Conservation (phyloP, 2,888 invertebrate species). For the Drosophila testacea region DNA sequence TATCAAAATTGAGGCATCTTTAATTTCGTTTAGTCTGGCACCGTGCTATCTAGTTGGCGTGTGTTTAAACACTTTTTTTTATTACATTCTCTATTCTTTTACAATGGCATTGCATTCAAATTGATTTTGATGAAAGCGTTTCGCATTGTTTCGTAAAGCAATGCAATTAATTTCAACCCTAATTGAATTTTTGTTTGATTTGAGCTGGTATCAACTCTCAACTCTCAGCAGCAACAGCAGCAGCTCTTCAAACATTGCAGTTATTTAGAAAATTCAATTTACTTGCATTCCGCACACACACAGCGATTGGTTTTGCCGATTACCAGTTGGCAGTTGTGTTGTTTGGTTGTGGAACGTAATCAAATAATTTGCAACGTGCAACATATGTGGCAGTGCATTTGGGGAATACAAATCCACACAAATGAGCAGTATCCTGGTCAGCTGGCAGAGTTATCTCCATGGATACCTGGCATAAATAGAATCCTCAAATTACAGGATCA, state of each 20-base stretch:
- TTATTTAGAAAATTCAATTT: slow-evolving; percentile 71
- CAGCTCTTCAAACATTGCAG: slow-evolving; percentile 42
- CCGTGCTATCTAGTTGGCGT: neutral
- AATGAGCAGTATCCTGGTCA: slow-evolving; percentile 24
- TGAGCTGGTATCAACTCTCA: slow-evolving; percentile 19
- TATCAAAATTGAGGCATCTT: slow-evolving; percentile 23
- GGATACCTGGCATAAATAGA: slow-evolving; percentile 10
- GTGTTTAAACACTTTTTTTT: neutral
- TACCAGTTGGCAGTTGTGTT: slow-evolving; percentile 14
- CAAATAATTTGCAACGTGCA: slow-evolving; percentile 49
- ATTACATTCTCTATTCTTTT: neutral
- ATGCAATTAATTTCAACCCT: slow-evolving; percentile 60
- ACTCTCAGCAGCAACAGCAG: slow-evolving; percentile 15
- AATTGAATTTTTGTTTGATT: slow-evolving; percentile 65
- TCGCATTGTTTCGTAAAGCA: slow-evolving; percentile 41
- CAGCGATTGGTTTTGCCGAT: slow-evolving; percentile 8
- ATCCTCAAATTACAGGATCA: slow-evolving; percentile 6
- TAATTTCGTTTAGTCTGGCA: slow-evolving; percentile 3
- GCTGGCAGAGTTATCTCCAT: slow-evolving; percentile 5
- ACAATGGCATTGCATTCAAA: slow-evolving; percentile 28
- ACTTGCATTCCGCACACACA: slow-evolving; percentile 34
- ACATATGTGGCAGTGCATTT: slow-evolving; percentile 32
- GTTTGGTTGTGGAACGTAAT: slow-evolving; percentile 27
- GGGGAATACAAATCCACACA: slow-evolving; percentile 12
- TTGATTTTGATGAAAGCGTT: slow-evolving; percentile 26